Conservation (phyloP, 35 echinoderm and acorn worm genomes). For the Lytechinus pictus region DNA sequence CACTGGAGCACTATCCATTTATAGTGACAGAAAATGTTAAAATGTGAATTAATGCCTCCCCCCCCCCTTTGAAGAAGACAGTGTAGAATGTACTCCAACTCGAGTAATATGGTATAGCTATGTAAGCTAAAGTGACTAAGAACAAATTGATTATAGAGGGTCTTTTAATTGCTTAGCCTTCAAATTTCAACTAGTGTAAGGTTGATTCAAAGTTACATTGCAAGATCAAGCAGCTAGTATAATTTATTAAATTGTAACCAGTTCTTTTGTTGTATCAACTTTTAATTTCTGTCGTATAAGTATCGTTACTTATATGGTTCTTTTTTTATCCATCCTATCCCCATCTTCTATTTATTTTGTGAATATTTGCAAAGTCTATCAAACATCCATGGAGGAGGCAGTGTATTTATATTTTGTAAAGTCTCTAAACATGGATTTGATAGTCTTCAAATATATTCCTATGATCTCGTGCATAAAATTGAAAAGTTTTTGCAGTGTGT, state of each 20-base stretch:
- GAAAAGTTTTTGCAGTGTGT: neutral
- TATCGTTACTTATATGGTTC: neutral
- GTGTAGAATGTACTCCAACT: no score
- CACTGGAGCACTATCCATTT: no score
- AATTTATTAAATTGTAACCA: neutral
- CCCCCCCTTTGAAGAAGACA: no score
- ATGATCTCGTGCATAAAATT: conserved; percentile 9
- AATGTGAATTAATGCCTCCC: no score
- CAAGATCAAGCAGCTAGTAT: no score
- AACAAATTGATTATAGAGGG: no score
- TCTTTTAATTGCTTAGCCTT: no score
- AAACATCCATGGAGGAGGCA: neutral
- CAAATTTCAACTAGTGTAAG: no score
- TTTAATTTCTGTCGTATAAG: neutral
- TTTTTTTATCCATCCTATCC: neutral
- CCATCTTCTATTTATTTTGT: conserved; percentile 34
- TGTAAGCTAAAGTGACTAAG: no score
- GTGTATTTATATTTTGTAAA: conserved; percentile 38
- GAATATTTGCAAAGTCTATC: conserved; percentile 8
- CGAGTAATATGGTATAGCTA: no score
- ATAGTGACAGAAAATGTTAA: no score
- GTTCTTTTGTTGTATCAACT: neutral
- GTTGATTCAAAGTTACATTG: no score
- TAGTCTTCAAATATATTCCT: conserved; percentile 17
- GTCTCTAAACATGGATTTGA: neutral